Evolutionary conservation across 2,797 vertebrate genomes (phyloP), one percentile per base, ranked within the genome.

Genomic region (Scyliorhinus canicula): DNA sequence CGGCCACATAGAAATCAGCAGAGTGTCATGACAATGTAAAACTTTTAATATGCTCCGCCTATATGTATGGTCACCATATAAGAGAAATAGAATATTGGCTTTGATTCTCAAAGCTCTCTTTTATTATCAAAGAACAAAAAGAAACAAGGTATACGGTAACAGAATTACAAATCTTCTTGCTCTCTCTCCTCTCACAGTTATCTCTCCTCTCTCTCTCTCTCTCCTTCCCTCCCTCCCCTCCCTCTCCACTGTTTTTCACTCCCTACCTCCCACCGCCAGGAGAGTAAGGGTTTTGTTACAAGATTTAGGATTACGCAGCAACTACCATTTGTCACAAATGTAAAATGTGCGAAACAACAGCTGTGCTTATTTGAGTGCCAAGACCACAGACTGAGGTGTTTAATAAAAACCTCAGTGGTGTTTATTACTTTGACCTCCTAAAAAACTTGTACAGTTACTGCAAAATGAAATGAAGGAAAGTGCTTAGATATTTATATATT

Each of bases 321-420:
- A 21, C 44, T 28, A 47, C 44, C 93, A 94, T 71, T 74, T 55
- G 67, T 94, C 67, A 74, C 65, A 55, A 93, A 94, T 74, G 16
- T 93, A 71, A 69, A 9, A 50, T 71, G 93, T 44, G 35, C 67
- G 21, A 74, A 94, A 69, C 50, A 94, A 69, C 67, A 31, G 93
- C 93, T 94, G 65, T 74, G 93, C 93, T 50, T n/a, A 31, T 69
- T 26, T 55, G 55, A 52, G 6, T 74, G 50, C 44, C 93, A 94
- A 94, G 93, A 74, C 67, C 63, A 50, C 67, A 94, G 44, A 74
- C 69, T 74, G 93, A 94, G 93, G 93, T 94, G 93, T 74, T 74
- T 74, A 94, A 94, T 74, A 69, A 94, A 94, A 55, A 2, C 47
- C 71, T 21, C 52, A 47, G 31, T 52, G 5, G 28, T 94, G 31